phyloP scores from a whole-genome alignment of 2,797 vertebrate genomes.

The Cryptoblepharus egeriae region DNA sequence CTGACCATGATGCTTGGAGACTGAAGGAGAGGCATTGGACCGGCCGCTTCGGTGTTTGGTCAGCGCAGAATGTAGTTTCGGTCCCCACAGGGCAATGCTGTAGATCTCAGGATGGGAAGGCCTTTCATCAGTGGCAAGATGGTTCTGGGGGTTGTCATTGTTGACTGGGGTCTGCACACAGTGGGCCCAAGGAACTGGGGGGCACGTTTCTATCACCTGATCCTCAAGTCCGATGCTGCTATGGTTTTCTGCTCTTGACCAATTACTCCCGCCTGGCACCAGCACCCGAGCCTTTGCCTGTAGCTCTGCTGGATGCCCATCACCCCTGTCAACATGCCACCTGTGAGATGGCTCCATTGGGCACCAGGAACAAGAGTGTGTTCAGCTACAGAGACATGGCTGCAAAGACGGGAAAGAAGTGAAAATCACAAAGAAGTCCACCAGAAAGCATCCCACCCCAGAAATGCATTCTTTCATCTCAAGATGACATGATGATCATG shows the following conservation, averaged over 20 bases:
- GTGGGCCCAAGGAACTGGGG: constrained; percentile 31
- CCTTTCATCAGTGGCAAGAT: constrained; percentile 3
- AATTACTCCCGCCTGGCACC: constrained; percentile 28
- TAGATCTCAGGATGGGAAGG: constrained; percentile 40
- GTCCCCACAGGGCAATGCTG: constrained; percentile 40
- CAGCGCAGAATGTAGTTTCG: constrained; percentile 39
- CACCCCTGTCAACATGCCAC: constrained; percentile 41
- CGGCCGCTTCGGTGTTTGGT: constrained; percentile 28
- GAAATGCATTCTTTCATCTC: background rate
- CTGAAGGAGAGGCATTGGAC: background rate
- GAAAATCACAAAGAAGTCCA: constrained; percentile 10
- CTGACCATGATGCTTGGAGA: constrained; percentile 9
- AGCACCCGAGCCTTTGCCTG: constrained; percentile 31
- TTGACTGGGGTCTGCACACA: constrained; percentile 16
- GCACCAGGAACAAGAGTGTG: constrained; percentile 37
- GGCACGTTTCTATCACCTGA: constrained; percentile 38
- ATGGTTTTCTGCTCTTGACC: constrained; percentile 26
- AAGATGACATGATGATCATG: no score
- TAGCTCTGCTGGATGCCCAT: constrained; percentile 33
- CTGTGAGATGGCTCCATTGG: constrained; percentile 46
- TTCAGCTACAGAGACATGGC: constrained; percentile 39
- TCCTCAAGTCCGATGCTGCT: constrained; percentile 28
- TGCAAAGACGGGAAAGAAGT: constrained; percentile 36
- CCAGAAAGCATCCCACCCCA: constrained; percentile 6
- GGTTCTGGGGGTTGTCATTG: constrained; percentile 9